phyloP scores from a whole-genome alignment of 2,888 invertebrate species.

The Pyrrhosoma nymphula region DNA sequence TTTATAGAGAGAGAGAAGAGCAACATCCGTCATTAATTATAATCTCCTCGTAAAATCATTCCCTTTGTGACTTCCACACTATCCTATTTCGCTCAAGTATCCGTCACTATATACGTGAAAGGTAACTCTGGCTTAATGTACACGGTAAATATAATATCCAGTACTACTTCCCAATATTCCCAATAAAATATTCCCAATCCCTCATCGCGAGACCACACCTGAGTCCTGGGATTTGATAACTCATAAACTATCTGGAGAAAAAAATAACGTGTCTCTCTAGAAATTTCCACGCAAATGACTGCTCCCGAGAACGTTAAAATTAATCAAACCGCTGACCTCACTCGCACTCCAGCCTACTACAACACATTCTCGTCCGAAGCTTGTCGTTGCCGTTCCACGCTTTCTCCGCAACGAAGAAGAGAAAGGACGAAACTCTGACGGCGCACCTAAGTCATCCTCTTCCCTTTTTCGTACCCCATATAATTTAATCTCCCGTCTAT shows the following conservation, averaged over 20 bases:
- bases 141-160: no score
- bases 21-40: no score
- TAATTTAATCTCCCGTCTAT: conserved; percentile 17
- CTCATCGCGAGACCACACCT: neutral
- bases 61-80: no score
- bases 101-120: no score
- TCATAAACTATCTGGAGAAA: neutral
- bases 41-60: no score
- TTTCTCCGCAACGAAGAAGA: neutral
- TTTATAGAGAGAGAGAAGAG: no score
- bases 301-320: neutral
- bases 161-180: no score
- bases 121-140: no score
- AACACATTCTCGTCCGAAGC: neutral
- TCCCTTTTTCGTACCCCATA: neutral
- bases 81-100: no score
- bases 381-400: neutral
- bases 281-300: neutral
- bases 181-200: neutral
- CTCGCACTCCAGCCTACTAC: neutral
- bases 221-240: neutral
- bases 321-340: conserved; percentile 5
- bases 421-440: neutral
- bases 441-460: neutral
- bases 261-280: neutral